Base-by-base conservation (phyloP, 2,888 invertebrate species). In the Physocephala rufipes region DNA sequence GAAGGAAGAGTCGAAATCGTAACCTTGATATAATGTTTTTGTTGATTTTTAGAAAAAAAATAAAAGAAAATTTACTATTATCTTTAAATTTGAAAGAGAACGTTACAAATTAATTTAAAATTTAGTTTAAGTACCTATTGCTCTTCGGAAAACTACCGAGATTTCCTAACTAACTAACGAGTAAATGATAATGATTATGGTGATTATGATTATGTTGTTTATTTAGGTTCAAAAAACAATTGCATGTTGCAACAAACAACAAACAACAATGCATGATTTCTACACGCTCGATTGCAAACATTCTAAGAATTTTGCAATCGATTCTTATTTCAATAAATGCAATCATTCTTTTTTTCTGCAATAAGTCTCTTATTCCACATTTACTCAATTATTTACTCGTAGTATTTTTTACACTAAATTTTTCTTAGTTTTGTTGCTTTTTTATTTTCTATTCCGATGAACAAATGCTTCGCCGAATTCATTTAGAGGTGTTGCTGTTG, bases 351-450 rank as follows among this genome's bases (percentile, higher is more conserved):
- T n/a, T 21, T 58, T 58, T 58, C 2, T 58, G 53, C 24, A 36
- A 36, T 9, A 24, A 24, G 58, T 26, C 12, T 58, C 58, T 58
- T 58, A 28, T 58, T 58, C 28, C 58, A 58, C 58, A 26, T 28
- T 58, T 58, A 26, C 58, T 58, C 28, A 58, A 58, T 58, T 15
- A 55, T 51, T n/a, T n/a, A 21, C 49, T 4, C 49, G 16, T 16
- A 12, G 4, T 24, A 28, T 58, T 58, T 4, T 16, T 58, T 58
- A 3, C 16, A 26, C 49, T 58, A 12, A 21, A n/a, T 64, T 28
- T 5, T 51, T 15, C 16, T 28, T 26, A 5, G 24, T 16, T 30
- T 65, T 49, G 26, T 30, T 51, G 15, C n/a, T 26, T 47, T 28
- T 24, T 19, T 26, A 24, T 21, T 55, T 55, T 64, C 3, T 36